Conservation (phyloP, 2,113 vertebrate species). For the Thymallus thymallus region DNA sequence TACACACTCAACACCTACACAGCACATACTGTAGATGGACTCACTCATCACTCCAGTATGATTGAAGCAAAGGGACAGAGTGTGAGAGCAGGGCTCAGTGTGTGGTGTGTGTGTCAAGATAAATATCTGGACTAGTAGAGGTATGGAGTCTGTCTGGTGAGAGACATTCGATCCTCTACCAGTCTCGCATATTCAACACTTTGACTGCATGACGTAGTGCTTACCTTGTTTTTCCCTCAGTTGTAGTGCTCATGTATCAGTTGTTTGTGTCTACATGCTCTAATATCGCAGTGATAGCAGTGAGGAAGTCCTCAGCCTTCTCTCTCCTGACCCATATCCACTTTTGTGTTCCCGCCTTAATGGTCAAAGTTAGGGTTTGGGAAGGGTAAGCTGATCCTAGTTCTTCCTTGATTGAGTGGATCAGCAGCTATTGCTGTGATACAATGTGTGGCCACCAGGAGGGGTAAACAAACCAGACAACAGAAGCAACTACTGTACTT, state of each 20-base stretch:
- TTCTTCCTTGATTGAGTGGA: background rate
- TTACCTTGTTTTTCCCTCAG: too few species aligned
- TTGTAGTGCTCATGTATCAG: too few species aligned
- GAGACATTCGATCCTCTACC: background rate
- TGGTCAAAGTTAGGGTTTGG: too few species aligned
- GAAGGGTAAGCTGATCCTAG: too few species aligned
- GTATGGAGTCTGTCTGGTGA: background rate
- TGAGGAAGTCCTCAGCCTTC: too few species aligned
- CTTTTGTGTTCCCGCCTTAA: too few species aligned
- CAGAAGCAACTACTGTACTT: slow-evolving; percentile 48
- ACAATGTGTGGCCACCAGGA: slow-evolving; percentile 77
- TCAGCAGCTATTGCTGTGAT: slow-evolving; percentile 64
- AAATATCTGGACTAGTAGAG: background rate
- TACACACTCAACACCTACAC: background rate
- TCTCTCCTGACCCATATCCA: too few species aligned
- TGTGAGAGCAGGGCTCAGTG: background rate
- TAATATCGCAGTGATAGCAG: too few species aligned
- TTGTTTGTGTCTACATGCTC: too few species aligned
- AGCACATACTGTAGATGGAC: background rate
- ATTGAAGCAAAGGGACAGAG: background rate
- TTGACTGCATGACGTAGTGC: background rate
- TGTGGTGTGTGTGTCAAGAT: background rate
- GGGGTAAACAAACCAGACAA: slow-evolving; percentile 82
- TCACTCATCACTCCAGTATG: background rate
- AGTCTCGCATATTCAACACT: background rate